Conservation (phyloP, 2,888 invertebrate genomes). For the Caenorhabditis sp. region DNA sequence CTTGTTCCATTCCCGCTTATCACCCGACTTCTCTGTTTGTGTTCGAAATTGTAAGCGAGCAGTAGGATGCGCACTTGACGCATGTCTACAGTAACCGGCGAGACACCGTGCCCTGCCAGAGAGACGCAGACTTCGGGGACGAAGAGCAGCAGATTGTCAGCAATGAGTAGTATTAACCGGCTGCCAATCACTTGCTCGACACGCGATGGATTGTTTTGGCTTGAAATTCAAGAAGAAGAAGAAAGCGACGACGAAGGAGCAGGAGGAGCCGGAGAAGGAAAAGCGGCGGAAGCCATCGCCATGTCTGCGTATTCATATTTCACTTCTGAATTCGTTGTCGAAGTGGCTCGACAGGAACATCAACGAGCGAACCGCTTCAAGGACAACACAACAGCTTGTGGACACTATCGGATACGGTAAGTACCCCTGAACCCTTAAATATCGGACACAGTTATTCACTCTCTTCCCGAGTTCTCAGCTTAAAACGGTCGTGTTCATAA, state of each 20-base stretch:
- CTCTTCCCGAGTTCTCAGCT: too few species aligned
- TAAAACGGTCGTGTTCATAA: background rate
- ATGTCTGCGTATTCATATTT: slow-evolving; percentile 45
- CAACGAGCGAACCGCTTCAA: slow-evolving; percentile 29
- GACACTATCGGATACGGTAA: slow-evolving; percentile 22
- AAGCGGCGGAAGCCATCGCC: slow-evolving; percentile 24
- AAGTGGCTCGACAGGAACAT: slow-evolving; percentile 41
- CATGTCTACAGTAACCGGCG: slow-evolving; percentile 41
- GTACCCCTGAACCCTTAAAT: slow-evolving; percentile 8
- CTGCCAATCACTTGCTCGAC: slow-evolving; percentile 3
- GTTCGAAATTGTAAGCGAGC: slow-evolving; percentile 46
- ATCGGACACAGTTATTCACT: too few species aligned
- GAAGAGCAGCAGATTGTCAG: slow-evolving; percentile 27
- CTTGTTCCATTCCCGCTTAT: background rate
- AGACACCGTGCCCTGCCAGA: background rate
- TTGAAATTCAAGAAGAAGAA: slow-evolving; percentile 37
- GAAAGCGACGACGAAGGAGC: background rate
- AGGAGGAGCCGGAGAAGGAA: slow-evolving; percentile 25
- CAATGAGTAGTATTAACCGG: slow-evolving; percentile 5
- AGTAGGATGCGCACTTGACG: slow-evolving; percentile 43
- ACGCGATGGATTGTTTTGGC: slow-evolving; percentile 33
- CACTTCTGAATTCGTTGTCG: slow-evolving; percentile 45
- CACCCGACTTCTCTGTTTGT: slow-evolving; percentile 19
- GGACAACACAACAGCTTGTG: slow-evolving; percentile 20
- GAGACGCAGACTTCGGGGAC: slow-evolving; percentile 21